Percentiles rank a stretch among this genome's conserved stretches.
phyloP scores from a whole-genome alignment of 2,797 vertebrate species.

The Sparidentex hasta region DNA sequence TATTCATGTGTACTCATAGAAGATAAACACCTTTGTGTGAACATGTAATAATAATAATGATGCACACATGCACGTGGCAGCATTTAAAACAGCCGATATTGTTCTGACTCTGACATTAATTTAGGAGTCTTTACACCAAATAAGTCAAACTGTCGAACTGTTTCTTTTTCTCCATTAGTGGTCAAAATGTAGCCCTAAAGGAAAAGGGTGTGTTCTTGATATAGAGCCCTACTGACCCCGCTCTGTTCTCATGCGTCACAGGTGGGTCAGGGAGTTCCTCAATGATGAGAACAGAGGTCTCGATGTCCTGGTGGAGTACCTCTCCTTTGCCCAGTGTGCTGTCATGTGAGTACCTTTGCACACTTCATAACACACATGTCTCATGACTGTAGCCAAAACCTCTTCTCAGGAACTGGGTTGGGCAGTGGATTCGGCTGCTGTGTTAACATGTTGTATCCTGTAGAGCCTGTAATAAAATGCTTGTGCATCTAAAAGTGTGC shows the following conservation, averaged over 20 bases:
- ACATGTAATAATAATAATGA: not conserved
- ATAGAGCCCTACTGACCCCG: constrained; percentile 48
- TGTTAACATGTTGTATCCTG: constrained; percentile 45
- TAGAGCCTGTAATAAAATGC: constrained; percentile 52
- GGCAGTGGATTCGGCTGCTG: constrained; percentile 57
- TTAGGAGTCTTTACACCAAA: not conserved
- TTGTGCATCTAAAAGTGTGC: constrained; percentile 64
- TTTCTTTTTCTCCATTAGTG: not conserved
- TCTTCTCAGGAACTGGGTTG: constrained; percentile 60
- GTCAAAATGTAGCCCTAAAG: constrained; percentile 9
- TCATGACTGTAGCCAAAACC: constrained; percentile 25
- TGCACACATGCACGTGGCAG: not conserved
- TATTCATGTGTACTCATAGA: too few species aligned
- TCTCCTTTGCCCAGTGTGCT: constrained; percentile 96
- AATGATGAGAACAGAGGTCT: constrained; percentile 97
- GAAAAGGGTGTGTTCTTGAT: constrained; percentile 59
- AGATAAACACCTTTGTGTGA: not conserved
- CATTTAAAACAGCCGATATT: not conserved
- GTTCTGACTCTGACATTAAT: not conserved
- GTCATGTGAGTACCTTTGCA: constrained; percentile 92
- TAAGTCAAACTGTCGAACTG: not conserved
- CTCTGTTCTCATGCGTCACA: constrained; percentile 74
- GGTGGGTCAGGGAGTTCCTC: constrained; percentile 98
- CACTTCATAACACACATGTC: not conserved
- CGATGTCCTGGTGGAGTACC: constrained; percentile 96